These are phyloP conservation scores for Ochlodes sylvanus DNA, from an alignment of 2,888 invertebrate species.

Conservation along the genomic window DNA sequence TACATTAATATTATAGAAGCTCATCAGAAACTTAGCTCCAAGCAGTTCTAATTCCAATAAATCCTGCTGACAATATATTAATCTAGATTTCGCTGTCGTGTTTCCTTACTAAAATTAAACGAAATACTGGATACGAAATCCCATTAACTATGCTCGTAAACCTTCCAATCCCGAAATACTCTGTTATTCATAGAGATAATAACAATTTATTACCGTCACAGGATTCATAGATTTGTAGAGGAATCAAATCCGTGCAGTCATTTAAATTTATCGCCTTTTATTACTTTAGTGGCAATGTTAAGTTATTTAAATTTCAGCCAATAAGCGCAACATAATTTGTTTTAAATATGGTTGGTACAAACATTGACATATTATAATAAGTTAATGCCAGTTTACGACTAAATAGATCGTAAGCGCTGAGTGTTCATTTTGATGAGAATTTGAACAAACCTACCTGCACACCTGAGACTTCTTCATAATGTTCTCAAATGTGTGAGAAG, in stretches of 20 bases:
- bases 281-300: not conserved
- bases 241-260: not conserved
- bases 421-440: too few species aligned
- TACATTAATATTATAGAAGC: too few species aligned
- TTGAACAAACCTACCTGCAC: too few species aligned
- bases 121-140: slow-evolving; percentile 10
- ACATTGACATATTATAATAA: too few species aligned
- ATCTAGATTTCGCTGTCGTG: not conserved
- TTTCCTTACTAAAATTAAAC: not conserved
- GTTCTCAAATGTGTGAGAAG: too few species aligned
- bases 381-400: too few species aligned
- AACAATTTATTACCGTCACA: slow-evolving; percentile 29
- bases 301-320: too few species aligned
- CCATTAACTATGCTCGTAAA: slow-evolving; percentile 13
- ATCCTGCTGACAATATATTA: not conserved
- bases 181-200: slow-evolving; percentile 28
- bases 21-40: not conserved
- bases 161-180: slow-evolving; percentile 21
- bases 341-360: too few species aligned
- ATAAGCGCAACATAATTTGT: too few species aligned
- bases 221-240: slow-evolving; percentile 11
- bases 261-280: not conserved
- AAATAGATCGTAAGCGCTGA: too few species aligned
- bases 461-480: too few species aligned
- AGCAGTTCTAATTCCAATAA: not conserved